Conservation (phyloP, 1,140 invertebrate species). For the Bombus breviceps region DNA sequence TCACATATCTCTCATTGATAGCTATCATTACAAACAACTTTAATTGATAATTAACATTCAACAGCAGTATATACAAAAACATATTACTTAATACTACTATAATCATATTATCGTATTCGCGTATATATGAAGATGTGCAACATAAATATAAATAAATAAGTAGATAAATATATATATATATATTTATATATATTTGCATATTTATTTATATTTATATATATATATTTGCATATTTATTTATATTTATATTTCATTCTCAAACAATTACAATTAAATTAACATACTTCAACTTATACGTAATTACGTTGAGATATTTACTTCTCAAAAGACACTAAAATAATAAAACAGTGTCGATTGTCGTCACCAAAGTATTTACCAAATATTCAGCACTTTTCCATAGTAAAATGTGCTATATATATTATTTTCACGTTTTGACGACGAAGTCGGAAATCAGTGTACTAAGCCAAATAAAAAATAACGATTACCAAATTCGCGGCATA, state of each 20-base stretch:
- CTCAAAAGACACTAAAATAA: not conserved
- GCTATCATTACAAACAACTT: conserved; percentile 17
- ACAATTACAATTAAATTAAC: conserved; percentile 27
- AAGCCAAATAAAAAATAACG: not conserved
- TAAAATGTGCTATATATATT: not conserved
- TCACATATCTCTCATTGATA: not conserved
- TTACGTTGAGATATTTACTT: not conserved
- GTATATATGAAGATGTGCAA: conserved; percentile 13
- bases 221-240: conserved; percentile 1
- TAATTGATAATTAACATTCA: conserved; percentile 38
- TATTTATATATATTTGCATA: not conserved
- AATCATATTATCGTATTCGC: conserved; percentile 12
- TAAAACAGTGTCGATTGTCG: not conserved
- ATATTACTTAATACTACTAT: conserved; percentile 25
- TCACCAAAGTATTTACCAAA: not conserved
- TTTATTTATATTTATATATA: not conserved
- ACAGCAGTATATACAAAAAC: conserved; percentile 41
- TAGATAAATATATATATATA: not conserved
- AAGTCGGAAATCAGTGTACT: not conserved
- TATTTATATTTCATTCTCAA: conserved; percentile 6
- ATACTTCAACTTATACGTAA: conserved; percentile 10
- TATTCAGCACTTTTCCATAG: not conserved
- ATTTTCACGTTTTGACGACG: not conserved
- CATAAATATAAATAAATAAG: conserved; percentile 1
- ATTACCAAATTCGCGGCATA: conserved; percentile 10